These are phyloP conservation scores for Aurelia aurita DNA, from an alignment of 30 jellyfish, hydroid and myxozoan species.

Conservation along the genomic window DNA sequence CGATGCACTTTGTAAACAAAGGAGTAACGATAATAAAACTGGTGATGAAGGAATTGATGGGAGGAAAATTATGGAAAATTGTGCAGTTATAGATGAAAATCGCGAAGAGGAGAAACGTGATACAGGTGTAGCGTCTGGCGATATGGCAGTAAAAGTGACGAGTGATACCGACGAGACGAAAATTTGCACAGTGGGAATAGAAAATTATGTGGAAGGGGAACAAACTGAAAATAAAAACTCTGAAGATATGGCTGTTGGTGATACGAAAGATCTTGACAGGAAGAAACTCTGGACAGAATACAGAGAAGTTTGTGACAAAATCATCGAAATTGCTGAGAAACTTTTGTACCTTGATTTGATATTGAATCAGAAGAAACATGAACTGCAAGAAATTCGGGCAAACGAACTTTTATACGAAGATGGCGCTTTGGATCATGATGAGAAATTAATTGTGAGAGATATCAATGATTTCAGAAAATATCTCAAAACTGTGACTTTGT, in stretches of 20 bases:
- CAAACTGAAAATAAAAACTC: no score
- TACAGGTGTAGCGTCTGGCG: no score
- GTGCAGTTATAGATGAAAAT: no score
- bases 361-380: not conserved
- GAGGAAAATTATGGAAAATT: no score
- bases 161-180: no score
- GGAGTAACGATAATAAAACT: no score
- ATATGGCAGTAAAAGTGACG: no score
- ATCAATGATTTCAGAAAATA: slow-evolving; percentile 22
- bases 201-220: no score
- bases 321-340: slow-evolving; percentile 27
- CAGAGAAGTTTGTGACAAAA: slow-evolving; percentile 4
- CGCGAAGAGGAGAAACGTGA: no score
- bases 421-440: slow-evolving; percentile 28
- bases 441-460: slow-evolving; percentile 14
- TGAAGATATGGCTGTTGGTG: not conserved
- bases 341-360: slow-evolving; percentile 28
- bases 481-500: slow-evolving; percentile 24
- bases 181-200: no score
- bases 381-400: slow-evolving; percentile 9
- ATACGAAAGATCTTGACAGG: not conserved
- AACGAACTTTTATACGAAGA: slow-evolving; percentile 6
- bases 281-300: slow-evolving; percentile 21
- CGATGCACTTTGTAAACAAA: no score
- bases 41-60: no score